These are phyloP conservation scores for Dione juno DNA, from an alignment of 2,888 invertebrate species.

Conservation along the genomic window DNA sequence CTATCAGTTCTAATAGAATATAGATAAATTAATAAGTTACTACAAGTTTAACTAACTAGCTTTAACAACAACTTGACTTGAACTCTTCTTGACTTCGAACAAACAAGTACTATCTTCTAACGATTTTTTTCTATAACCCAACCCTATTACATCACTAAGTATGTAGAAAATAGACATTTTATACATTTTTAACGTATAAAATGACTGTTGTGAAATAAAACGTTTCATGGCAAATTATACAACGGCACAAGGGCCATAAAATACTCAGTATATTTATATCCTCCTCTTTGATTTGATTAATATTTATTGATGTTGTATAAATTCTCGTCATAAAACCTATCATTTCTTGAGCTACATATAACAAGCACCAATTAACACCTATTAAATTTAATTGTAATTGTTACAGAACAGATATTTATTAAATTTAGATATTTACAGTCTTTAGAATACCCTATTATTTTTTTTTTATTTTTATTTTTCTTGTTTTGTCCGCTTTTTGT, in stretches of 20 bases:
- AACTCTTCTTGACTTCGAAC: no score
- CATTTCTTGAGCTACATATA: constrained; percentile 27
- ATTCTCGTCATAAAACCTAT: constrained; percentile 34
- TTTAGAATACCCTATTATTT: no score
- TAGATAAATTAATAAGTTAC: no score
- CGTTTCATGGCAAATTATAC: constrained; percentile 18
- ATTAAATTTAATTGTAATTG: constrained; percentile 32
- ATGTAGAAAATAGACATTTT: neutral
- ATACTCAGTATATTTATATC: constrained; percentile 32
- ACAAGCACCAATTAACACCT: constrained; percentile 36
- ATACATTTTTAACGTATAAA: neutral
- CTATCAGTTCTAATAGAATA: no score
- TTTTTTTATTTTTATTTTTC: neutral
- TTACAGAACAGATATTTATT: neutral
- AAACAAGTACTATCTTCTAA: no score
- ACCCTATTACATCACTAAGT: neutral
- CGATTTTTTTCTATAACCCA: neutral
- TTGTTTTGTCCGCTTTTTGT: neutral
- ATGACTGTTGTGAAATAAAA: neutral
- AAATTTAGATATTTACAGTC: neutral
- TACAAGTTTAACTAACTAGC: no score
- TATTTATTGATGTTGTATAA: constrained; percentile 33
- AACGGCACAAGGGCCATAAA: constrained; percentile 24
- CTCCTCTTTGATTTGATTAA: constrained; percentile 31
- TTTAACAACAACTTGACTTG: no score